Evolutionary conservation across 2,888 invertebrate species (phyloP).

Genomic region (Andrena praecox): DNA sequence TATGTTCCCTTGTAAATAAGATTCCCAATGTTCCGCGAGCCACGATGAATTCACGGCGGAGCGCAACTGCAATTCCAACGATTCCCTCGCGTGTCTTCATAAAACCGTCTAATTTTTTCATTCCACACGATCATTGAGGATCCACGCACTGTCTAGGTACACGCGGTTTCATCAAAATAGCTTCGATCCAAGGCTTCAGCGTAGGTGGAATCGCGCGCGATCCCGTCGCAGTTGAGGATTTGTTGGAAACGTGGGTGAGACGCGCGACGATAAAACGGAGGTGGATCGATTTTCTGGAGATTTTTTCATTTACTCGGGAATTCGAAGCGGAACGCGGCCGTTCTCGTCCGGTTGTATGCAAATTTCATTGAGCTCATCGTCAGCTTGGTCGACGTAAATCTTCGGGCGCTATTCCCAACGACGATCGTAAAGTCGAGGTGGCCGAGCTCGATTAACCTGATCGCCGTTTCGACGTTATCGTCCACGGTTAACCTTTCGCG

Average conservation of each 20-base stretch:
- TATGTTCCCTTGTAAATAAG: neutral
- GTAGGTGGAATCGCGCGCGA: slow-evolving; percentile 17
- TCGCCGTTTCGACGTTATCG: slow-evolving; percentile 9
- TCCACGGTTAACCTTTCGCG: slow-evolving; percentile 1
- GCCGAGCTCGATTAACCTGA: slow-evolving; percentile 22
- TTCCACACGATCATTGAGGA: slow-evolving; percentile 18
- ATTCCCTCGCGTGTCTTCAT: neutral
- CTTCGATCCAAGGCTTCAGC: slow-evolving; percentile 6
- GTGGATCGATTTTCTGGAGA: slow-evolving; percentile 2
- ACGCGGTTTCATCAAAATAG: neutral
- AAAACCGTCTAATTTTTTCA: neutral
- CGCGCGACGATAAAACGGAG: slow-evolving; percentile 13
- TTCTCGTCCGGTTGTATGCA: slow-evolving; percentile 23
- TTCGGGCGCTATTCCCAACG: neutral
- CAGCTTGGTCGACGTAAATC: slow-evolving; percentile 12
- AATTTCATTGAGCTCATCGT: slow-evolving; percentile 31
- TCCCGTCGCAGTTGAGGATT: neutral
- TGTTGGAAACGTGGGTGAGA: slow-evolving; percentile 20
- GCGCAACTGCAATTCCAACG: neutral
- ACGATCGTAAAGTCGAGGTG: slow-evolving; percentile 22
- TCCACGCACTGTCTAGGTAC: neutral
- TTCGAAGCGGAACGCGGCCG: neutral
- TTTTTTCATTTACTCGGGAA: slow-evolving; percentile 24
- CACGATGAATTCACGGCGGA: slow-evolving; percentile 4
- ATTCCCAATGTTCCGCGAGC: neutral